Base-by-base conservation (phyloP, 1,140 invertebrate genomes). In the Phymorhynchus buccinoides region DNA sequence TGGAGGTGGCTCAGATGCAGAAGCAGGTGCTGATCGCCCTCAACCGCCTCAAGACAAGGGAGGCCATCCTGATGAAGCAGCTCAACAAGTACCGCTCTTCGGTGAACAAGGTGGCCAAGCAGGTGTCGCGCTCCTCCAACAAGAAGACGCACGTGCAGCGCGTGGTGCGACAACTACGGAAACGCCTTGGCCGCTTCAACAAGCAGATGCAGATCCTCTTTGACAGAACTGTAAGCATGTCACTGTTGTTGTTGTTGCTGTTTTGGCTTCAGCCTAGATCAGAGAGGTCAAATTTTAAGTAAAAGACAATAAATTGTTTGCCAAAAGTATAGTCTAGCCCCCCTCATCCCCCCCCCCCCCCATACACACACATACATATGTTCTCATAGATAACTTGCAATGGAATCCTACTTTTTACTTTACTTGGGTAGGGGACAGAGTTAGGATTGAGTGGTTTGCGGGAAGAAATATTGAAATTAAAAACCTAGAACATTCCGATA, bases 1-100 rank as follows among this genome's bases (percentile, higher is more conserved):
- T 83, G 81, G 81, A 83, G 39, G 81, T 83, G 18, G 81, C 81
- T 7, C 62, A 83, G 81, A 83, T 83, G 81, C 81, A 83, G 81
- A 83, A 83, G 81, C 81, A 83, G 66, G 81, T 83, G 37, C 41
- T 83, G 81, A 62, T 83, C 7, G 81, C 81, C 66, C 62, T 83
- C 62, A 83, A 83, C 62, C 81, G 81, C 81, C 62, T 83, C 62
- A 83, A 83, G 81, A 83, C 81, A 12, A 35, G 81, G 6, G 81
- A 83, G 81, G 66, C 81, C 37, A 66, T 83, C 37, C 27, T 83
- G 27, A 83, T 83, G 81, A 83, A 83, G 81, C 81, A 83, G 66
- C 62, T 83, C 52, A 66, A 83, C 66, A 83, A 83, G 81, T 83
- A 83, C 62, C 62, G 81, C 37, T 37, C 56, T 35, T 83, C 81